Percentiles rank a stretch among this genome's conserved stretches.
These are phyloP conservation scores for Exaiptasia diaphana DNA, from an alignment of 64 coral and sea anemone species.

Conservation along the genomic window DNA sequence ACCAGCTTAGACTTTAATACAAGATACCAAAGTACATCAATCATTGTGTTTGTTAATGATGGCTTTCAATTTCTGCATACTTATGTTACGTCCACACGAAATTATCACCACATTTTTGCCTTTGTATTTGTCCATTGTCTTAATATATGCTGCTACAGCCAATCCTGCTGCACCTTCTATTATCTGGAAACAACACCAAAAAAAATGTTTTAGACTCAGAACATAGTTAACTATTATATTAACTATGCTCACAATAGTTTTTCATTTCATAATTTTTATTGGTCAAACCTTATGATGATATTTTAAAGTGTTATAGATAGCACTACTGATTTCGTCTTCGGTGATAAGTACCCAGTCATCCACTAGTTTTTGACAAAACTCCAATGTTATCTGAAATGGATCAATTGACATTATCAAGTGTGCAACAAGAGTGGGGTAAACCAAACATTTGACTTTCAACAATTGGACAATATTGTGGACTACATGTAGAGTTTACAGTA, in stretches of 20 bases:
- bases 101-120: conserved; percentile 75
- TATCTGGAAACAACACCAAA: conserved; percentile 46
- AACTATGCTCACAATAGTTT: neutral
- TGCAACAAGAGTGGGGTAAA: neutral
- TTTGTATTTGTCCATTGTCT: conserved; percentile 33
- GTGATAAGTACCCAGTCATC: conserved; percentile 51
- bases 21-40: neutral
- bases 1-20: neutral
- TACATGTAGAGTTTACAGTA: neutral
- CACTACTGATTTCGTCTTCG: conserved; percentile 36
- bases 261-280: neutral
- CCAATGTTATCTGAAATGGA: conserved; percentile 29
- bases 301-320: conserved; percentile 48
- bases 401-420: neutral
- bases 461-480: neutral
- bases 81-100: conserved; percentile 80
- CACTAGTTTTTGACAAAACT: conserved; percentile 16
- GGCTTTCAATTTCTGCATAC: conserved; percentile 60
- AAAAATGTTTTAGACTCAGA: neutral
- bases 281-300: conserved; percentile 35
- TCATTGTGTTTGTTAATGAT: conserved; percentile 24
- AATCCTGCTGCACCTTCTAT: conserved; percentile 77
- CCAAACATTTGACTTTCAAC: neutral
- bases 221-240: neutral
- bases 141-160: conserved; percentile 66